Conservation (phyloP, 2,113 vertebrate species). For the Microcebus ravelobensis region DNA sequence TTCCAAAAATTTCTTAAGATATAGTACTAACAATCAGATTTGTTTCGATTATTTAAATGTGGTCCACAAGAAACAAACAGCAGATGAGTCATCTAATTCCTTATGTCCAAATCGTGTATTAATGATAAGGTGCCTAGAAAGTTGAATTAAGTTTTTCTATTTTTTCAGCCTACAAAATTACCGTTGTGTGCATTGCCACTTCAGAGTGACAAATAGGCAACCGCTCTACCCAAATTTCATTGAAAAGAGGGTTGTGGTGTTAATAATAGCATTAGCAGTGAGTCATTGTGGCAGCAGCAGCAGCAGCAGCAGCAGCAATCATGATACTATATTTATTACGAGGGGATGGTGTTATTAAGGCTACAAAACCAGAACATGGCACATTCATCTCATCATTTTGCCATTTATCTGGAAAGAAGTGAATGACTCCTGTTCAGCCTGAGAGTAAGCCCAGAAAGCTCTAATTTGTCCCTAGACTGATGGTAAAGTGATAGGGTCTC, state of each 20-base stretch:
- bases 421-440: not conserved
- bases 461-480: not conserved
- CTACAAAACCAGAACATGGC: not conserved
- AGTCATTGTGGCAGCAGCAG: not conserved
- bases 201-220: not conserved
- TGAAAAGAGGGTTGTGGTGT: not conserved
- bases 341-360: not conserved
- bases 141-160: slow-evolving; percentile 22
- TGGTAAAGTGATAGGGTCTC: not conserved
- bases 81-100: not conserved
- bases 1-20: slow-evolving; percentile 26
- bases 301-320: not conserved
- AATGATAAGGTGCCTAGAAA: not conserved
- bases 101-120: not conserved
- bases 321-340: slow-evolving; percentile 7
- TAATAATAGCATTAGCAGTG: not conserved
- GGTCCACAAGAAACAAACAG: not conserved
- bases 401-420: not conserved
- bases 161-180: slow-evolving; percentile 20
- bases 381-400: not conserved
- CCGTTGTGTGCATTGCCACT: not conserved
- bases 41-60: slow-evolving; percentile 6
- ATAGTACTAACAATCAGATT: not conserved
- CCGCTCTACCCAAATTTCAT: not conserved
- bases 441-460: not conserved